Base-by-base conservation (phyloP, 2,888 invertebrate genomes). In the Corythucha ciliata region DNA sequence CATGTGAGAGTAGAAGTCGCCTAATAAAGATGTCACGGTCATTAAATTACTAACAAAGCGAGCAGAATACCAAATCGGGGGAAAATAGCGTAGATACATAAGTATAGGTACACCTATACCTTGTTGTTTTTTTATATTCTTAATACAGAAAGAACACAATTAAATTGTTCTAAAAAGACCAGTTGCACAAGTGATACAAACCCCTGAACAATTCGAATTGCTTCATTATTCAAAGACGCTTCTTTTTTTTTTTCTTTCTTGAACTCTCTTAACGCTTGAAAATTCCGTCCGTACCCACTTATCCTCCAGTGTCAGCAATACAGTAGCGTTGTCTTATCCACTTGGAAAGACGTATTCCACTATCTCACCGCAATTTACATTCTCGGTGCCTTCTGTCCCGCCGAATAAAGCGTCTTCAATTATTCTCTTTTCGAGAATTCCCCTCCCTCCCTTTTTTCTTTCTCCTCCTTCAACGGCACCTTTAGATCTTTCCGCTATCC, bases 231-330 rank as follows among this genome's bases (percentile, higher is more conserved):
- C 33, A 33, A 18, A 33, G 18, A 18, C 33, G 16, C 16, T 33
- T 33, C 18, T 33, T 18, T 33, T 18, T 33, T 18, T 33, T 33
- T 33, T 14, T 16, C 21, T 16, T 33, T 24, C 33, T 25, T 36
- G 34, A 46, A 21, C n/a, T n/a, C n/a, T n/a, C n/a, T n/a, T n/a
- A n/a, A n/a, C n/a, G n/a, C n/a, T n/a, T n/a, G n/a, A 29, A 25
- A 32, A 46, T 22, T n/a, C 36, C 46, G 29, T 25, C 46, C 34
- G 36, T 25, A 46, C 29, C 46, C 46, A 46, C 46, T 46, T 46
- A 46, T 46, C 46, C n/a, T n/a, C 46, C 36, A 22, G 33, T 46
- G 46, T 46, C 46, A 46, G 46, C 33, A 33, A 33, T 33, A 33
- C 33, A 33, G 33, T 33, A 33, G 33, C 33, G 33, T 33, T 33